Evolutionary conservation across 2,797 vertebrate species (phyloP), one percentile per base, ranked within the genome.

Genomic region (Ctenopoma multispine): DNA sequence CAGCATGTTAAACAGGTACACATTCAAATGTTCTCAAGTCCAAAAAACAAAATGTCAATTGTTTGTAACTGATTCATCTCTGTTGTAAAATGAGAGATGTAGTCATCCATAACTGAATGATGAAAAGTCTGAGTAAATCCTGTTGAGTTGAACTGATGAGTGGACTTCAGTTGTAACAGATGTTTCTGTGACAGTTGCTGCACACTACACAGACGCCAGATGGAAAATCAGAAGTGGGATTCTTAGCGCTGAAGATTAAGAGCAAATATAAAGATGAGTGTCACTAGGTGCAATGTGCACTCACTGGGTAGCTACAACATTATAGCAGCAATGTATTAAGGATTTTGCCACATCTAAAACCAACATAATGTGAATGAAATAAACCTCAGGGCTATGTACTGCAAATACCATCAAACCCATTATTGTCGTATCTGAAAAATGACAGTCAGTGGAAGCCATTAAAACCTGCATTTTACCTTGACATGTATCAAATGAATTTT

Each of bases 111-210:
- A 47, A 49, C 38, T 3, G 4, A 36, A 61, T 18, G 36, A 23
- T 0, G 40, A 65, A 68, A 75, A 34, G 31, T 9, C 31, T 34
- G 31, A 34, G n/a, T 12, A 66, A 61, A 74, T 59, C 41, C 38
- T 71, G 69, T 49, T 49, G 69, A 14, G 54, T 4, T 75, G 82
- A 82, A 59, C 41, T 75, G 51, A 81, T 69, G 63, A 72, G 63
- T 62, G 34, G 77, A 75, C 74, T 72, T 73, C 24, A 71, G 53
- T 60, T 63, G 74, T 29, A 78, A 67, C 77, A 85, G 78, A 83
- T 86, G 83, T 82, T 88, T 73, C 31, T 23, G 68, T 73, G 77
- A 79, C 80, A 77, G 72, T 69, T 46, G 64, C 76, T 43, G 73
- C 60, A 31, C 56, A 73, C 54, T 59, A 43, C 61, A 65, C 18